These are phyloP conservation scores for Hydraecia micacea DNA, from an alignment of 2,888 invertebrate species.

Conservation along the genomic window DNA sequence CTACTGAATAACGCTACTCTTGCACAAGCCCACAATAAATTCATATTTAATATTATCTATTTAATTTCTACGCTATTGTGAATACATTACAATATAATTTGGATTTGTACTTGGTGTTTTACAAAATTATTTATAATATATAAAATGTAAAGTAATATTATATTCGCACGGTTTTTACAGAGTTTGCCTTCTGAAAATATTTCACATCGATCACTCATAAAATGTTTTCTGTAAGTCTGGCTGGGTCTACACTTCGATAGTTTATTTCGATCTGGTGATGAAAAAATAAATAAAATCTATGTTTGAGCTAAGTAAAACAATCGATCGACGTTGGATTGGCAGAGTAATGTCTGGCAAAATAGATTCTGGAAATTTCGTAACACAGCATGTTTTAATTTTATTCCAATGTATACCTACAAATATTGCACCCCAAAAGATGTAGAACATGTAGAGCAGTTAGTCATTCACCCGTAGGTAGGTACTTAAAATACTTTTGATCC, in stretches of 20 bases:
- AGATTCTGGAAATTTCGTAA: conserved; percentile 12
- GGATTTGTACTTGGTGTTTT: conserved; percentile 42
- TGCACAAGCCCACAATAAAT: conserved; percentile 63
- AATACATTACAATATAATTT: conserved; percentile 60
- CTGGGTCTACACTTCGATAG: conserved; percentile 31
- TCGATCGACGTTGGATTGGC: conserved; percentile 40
- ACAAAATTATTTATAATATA: conserved; percentile 20
- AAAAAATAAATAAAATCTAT: conserved; percentile 38
- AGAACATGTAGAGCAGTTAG: neutral
- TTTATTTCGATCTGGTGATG: conserved; percentile 38
- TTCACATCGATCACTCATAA: conserved; percentile 26
- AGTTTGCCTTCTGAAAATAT: conserved; percentile 42
- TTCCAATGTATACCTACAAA: conserved; percentile 3
- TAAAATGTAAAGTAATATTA: conserved; percentile 30
- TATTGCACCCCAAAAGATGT: neutral
- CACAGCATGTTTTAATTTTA: neutral
- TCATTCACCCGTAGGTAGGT: neutral
- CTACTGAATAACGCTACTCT: conserved; percentile 70
- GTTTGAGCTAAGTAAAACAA: conserved; percentile 36
- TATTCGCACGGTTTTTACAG: neutral
- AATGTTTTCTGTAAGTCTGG: conserved; percentile 23
- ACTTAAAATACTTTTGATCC: neutral
- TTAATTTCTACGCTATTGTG: conserved; percentile 58
- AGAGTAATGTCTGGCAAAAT: conserved; percentile 27
- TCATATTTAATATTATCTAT: conserved; percentile 63